Evolutionary conservation across 2,888 invertebrate genomes (phyloP).

Genomic region (Philopedon plagiatum): DNA sequence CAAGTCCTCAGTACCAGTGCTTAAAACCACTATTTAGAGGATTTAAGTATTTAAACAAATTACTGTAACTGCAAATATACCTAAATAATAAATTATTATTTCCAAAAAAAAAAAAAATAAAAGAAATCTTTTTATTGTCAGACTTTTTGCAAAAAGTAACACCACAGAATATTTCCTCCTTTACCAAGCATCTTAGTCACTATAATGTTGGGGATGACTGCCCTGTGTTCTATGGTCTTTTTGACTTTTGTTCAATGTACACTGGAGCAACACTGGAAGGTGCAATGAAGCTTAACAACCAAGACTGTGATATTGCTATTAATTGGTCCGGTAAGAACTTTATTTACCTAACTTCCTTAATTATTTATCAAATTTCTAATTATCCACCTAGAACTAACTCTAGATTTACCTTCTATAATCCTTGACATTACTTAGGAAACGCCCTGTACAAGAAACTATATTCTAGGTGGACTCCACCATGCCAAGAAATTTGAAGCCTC

Average conservation of each 20-base stretch:
- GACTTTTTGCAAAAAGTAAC: conserved; percentile 96
- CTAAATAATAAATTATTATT: no score
- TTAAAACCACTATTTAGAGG: no score
- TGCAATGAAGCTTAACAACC: conserved; percentile 95
- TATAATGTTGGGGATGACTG: conserved; percentile 99
- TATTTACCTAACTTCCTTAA: no score
- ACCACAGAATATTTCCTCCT: conserved; percentile 94
- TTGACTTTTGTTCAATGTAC: conserved; percentile 98
- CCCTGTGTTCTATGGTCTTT: conserved; percentile 95
- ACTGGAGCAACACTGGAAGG: conserved; percentile 98
- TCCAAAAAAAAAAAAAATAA: no score
- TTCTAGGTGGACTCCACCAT: conserved; percentile 91
- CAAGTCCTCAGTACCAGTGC: no score
- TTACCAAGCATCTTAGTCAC: conserved; percentile 92
- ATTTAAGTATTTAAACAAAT: no score
- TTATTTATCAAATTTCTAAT: no score
- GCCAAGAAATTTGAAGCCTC: conserved; percentile 99
- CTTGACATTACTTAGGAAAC: no score
- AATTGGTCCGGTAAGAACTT: conserved; percentile 88
- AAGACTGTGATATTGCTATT: conserved; percentile 96
- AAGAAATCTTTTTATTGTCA: no score
- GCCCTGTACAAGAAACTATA: background rate
- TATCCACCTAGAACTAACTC: no score
- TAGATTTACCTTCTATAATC: no score
- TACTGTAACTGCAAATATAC: no score